phyloP scores from a whole-genome alignment of 2,797 vertebrate genomes.

The Lagocephalus sceleratus region DNA sequence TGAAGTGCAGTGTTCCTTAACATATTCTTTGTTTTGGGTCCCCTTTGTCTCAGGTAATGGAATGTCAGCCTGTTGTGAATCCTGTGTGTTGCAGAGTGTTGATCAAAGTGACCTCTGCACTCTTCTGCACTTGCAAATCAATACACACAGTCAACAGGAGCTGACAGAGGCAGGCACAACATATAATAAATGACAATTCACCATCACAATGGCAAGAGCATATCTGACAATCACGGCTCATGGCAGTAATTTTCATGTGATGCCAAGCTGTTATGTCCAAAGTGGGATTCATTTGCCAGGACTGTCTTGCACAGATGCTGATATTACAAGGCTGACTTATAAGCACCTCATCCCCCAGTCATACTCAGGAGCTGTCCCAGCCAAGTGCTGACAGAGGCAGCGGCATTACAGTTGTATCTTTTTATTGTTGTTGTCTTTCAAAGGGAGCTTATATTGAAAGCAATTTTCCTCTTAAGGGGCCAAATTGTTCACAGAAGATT shows the following conservation, averaged over 20 bases:
- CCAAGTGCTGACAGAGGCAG: constrained; percentile 77
- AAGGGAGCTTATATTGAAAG: constrained; percentile 82
- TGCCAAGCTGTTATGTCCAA: constrained; percentile 84
- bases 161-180: constrained; percentile 85
- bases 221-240: constrained; percentile 85
- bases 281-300: constrained; percentile 85
- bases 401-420: constrained; percentile 83
- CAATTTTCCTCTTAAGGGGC: constrained; percentile 85
- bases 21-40: constrained; percentile 85
- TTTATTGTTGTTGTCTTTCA: constrained; percentile 84
- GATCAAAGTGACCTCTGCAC: constrained; percentile 92
- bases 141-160: constrained; percentile 78
- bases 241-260: constrained; percentile 85
- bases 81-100: constrained; percentile 79
- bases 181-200: constrained; percentile 91
- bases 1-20: constrained; percentile 81
- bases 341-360: constrained; percentile 82
- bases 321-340: constrained; percentile 86
- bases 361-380: constrained; percentile 70
- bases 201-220: constrained; percentile 76
- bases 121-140: constrained; percentile 85
- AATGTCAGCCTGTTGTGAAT: constrained; percentile 85
- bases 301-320: constrained; percentile 82
- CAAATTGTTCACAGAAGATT: constrained; percentile 82
- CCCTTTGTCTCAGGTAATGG: constrained; percentile 83